A percentile compares a stretch with the other conserved stretches of the same genome.
Conservation (phyloP, 2,113 vertebrate species). For the Dasyprocta punctata region DNA sequence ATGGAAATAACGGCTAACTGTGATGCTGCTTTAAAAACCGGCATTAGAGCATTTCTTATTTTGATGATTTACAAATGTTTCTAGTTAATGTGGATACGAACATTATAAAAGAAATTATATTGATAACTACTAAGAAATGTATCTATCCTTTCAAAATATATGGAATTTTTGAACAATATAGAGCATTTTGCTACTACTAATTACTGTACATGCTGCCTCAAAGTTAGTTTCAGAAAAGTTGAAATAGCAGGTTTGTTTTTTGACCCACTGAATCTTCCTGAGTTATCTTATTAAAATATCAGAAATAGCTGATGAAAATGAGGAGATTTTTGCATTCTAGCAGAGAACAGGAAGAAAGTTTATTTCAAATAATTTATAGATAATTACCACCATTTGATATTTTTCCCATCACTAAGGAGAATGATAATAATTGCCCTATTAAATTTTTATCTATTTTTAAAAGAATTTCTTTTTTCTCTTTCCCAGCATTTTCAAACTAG, state of each 20-base stretch:
- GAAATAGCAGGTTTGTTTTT: background rate
- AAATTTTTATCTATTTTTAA: background rate
- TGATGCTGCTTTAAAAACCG: background rate
- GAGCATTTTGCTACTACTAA: background rate
- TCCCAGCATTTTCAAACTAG: background rate
- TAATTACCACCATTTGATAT: background rate
- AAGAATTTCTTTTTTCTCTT: background rate
- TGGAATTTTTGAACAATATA: background rate
- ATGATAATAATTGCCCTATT: background rate
- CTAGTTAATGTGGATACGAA: background rate
- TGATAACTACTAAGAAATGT: background rate
- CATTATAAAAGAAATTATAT: background rate
- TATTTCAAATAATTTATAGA: background rate
- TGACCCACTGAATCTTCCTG: background rate
- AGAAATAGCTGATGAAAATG: background rate
- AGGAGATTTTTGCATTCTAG: background rate
- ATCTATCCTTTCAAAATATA: background rate
- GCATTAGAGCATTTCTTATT: background rate
- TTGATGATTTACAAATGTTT: background rate
- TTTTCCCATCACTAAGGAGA: background rate
- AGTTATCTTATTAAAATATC: background rate
- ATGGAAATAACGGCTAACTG: slow-evolving; percentile 17
- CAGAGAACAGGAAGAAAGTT: background rate
- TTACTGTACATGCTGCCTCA: background rate
- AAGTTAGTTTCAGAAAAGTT: background rate